Evolutionary conservation across 2,888 invertebrate species (phyloP).

Genomic region (Molorchus minor): DNA sequence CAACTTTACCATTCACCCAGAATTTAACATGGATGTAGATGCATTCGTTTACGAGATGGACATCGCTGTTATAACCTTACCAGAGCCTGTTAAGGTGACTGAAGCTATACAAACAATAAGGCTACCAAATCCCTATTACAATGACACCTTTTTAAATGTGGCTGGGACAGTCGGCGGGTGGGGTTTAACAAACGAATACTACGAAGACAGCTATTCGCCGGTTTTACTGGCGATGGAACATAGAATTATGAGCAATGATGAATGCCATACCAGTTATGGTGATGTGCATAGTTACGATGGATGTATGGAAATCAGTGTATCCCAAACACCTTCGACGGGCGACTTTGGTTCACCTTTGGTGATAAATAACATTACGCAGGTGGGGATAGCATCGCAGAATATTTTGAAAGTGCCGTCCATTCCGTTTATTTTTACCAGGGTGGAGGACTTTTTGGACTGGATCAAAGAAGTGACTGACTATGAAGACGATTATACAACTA

Average conservation of each 20-base stretch:
- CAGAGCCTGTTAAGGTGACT: constrained; percentile 12
- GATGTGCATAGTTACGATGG: neutral
- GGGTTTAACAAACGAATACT: neutral
- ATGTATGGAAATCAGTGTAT: neutral
- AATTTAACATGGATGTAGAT: constrained; percentile 6
- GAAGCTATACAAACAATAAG: constrained; percentile 7
- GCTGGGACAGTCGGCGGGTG: neutral
- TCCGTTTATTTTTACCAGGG: neutral
- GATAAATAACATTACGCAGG: neutral
- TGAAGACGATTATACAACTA: too few relatives aligned
- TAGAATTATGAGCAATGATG: neutral
- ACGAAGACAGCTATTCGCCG: neutral
- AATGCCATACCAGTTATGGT: neutral
- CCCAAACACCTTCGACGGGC: neutral
- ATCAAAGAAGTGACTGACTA: neutral
- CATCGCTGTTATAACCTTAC: constrained; percentile 27
- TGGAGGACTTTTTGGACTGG: neutral
- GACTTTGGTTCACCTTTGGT: neutral
- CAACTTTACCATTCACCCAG: constrained; percentile 18
- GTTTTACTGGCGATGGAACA: neutral
- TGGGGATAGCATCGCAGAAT: neutral
- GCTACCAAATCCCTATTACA: too few relatives aligned
- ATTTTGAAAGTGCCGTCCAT: neutral
- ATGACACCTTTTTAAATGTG: too few relatives aligned
- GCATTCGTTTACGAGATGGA: constrained; percentile 20